Percentiles rank a stretch among this genome's conserved stretches.
These are phyloP conservation scores for Diplazon laetatorius DNA, from an alignment of 2,888 invertebrate genomes.

Conservation along the genomic window DNA sequence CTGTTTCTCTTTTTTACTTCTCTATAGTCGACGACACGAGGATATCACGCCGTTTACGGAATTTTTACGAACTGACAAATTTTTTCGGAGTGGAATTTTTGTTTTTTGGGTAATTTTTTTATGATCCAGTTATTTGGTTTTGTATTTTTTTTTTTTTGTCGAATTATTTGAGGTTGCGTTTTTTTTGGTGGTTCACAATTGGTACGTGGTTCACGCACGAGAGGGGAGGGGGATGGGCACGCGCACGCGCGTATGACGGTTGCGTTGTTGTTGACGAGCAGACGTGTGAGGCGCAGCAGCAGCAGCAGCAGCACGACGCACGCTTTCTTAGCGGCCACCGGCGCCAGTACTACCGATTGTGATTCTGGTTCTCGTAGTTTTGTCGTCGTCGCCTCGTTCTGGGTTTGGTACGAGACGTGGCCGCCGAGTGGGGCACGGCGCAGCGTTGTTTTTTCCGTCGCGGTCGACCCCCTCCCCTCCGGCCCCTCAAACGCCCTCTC, in stretches of 20 bases:
- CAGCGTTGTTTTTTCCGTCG: slow-evolving; percentile 26
- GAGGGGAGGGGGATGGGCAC: too few species aligned
- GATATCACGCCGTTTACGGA: background rate
- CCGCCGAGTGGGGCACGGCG: slow-evolving; percentile 53
- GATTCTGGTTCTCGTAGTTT: slow-evolving; percentile 54
- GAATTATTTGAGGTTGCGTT: too few species aligned
- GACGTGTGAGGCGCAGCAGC: too few species aligned
- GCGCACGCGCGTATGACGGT: slow-evolving; percentile 44
- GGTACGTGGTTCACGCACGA: slow-evolving; percentile 3
- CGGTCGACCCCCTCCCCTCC: slow-evolving; percentile 1
- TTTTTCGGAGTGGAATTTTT: too few species aligned
- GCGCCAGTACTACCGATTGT: slow-evolving; percentile 68
- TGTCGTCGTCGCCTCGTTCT: slow-evolving; percentile 59
- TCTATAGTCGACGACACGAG: too few species aligned
- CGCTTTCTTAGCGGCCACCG: slow-evolving; percentile 66
- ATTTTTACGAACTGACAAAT: background rate
- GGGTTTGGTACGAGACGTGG: slow-evolving; percentile 29
- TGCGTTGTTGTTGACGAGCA: too few species aligned
- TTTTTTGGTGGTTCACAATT: too few species aligned
- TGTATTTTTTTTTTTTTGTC: background rate
- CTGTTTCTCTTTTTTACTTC: too few species aligned
- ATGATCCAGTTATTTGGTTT: background rate
- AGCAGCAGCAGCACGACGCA: too few species aligned
- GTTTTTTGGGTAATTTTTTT: too few species aligned
- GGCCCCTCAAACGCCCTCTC: slow-evolving; percentile 23